These are phyloP conservation scores for Channallabes apus DNA, from an alignment of 2,797 vertebrate genomes.

Conservation along the genomic window DNA sequence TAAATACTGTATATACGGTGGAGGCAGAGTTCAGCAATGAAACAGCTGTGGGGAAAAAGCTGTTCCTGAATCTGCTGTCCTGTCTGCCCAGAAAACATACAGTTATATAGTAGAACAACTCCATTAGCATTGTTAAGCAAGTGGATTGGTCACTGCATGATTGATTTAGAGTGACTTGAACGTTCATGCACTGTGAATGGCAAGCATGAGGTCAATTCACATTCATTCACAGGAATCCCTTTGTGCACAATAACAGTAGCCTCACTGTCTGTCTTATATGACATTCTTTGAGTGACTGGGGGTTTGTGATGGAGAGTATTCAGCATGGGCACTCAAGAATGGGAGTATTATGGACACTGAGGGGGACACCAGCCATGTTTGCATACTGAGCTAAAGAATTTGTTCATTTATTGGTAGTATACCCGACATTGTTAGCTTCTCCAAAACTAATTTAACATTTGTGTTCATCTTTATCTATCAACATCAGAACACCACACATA, in stretches of 20 bases:
- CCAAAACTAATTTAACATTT: not conserved
- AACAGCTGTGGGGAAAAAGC: too few relatives aligned
- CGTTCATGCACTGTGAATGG: constrained; percentile 33
- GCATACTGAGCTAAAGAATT: not conserved
- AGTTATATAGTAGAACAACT: not conserved
- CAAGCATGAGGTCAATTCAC: constrained; percentile 23
- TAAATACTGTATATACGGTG: not conserved
- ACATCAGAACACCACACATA: not conserved
- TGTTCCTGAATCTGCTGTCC: too few relatives aligned
- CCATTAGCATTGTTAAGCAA: not conserved
- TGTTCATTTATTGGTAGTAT: not conserved
- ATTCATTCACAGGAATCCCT: constrained; percentile 16
- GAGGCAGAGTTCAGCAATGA: too few relatives aligned
- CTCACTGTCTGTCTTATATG: constrained; percentile 13
- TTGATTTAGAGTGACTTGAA: not conserved
- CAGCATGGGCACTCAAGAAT: not conserved
- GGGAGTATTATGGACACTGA: not conserved
- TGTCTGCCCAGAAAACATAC: too few relatives aligned
- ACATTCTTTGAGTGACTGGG: constrained; percentile 18
- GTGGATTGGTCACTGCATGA: not conserved
- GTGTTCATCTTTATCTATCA: not conserved
- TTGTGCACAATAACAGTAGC: constrained; percentile 32
- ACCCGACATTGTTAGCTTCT: not conserved
- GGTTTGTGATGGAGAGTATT: not conserved
- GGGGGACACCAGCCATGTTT: not conserved